Evolutionary conservation across 2,888 invertebrate species (phyloP), one percentile per base, ranked within the genome.

Genomic region (Torymus texanus): DNA sequence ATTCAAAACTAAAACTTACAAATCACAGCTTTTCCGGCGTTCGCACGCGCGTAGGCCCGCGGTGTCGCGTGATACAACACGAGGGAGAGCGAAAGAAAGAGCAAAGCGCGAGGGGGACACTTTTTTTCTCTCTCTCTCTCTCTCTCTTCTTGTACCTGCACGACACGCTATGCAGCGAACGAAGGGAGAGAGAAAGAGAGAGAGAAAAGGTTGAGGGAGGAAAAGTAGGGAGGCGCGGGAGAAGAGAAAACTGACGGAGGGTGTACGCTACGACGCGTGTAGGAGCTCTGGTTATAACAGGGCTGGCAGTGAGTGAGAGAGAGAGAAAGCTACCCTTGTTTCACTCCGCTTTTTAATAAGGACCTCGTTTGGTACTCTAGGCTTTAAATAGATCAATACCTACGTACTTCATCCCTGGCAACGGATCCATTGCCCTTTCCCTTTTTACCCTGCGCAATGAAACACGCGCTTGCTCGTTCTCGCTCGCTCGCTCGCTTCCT

Each of bases 311-410:
- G 59, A 70, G 59, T 14, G n/a, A 24, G 50, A 59, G 53, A 51
- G 59, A 24, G 65, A 18, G 53, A 16, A 65, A 55, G 66, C 75
- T 68, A 80, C 80, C 82, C 80, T 78, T 80, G 77, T 82, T 80
- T 82, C 78, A 68, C 78, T 80, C 75, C 87, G 88, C 89, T 90
- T 90, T 90, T 90, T 90, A 89, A 90, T 90, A 90, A 90, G 89
- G 89, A 89, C 89, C 89, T 90, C 90, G 90, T 90, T 90, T 90
- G 90, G 89, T 90, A 88, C 89, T 90, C 89, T 89, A 90, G 89
- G 90, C 89, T 88, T 90, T 89, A 89, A 90, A 90, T 89, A 89
- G 89, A 90, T 90, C 89, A 89, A 89, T 90, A 90, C 89, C 88
- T 87, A 88, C 89, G 88, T 88, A 89, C 88, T 89, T 88, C 87